phyloP scores from a whole-genome alignment of 2,888 invertebrate genomes.

The Conomelus anceps region DNA sequence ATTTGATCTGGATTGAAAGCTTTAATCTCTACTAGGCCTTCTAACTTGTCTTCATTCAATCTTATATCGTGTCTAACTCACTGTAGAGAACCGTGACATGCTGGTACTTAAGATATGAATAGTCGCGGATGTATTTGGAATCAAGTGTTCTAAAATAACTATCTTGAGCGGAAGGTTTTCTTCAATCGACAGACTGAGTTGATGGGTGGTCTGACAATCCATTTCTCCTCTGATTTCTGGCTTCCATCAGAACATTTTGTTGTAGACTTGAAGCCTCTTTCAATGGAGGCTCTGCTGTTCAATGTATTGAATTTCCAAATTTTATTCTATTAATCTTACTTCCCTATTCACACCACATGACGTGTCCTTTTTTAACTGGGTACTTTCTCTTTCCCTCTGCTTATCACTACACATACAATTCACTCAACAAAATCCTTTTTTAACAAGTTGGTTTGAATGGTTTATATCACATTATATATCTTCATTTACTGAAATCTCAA shows the following conservation, averaged over 20 bases:
- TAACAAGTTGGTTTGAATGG: no score
- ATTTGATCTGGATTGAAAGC: no score
- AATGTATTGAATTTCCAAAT: neutral
- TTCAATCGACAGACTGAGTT: neutral
- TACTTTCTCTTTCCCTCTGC: neutral
- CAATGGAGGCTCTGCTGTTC: neutral
- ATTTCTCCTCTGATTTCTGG: neutral
- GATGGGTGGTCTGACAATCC: neutral
- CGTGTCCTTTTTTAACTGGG: neutral
- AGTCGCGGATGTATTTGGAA: neutral
- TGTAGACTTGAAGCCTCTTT: neutral
- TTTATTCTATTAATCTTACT: neutral
- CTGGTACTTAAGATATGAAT: neutral
- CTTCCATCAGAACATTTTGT: neutral
- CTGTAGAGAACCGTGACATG: neutral
- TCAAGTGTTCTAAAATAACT: neutral
- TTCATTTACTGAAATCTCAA: no score
- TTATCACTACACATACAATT: no score
- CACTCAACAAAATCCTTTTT: no score
- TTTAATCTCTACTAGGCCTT: no score
- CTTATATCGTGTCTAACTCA: neutral
- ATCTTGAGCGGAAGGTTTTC: neutral
- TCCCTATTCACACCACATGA: neutral
- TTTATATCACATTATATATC: no score
- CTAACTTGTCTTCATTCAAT: neutral